Base-by-base conservation (phyloP, 2,113 vertebrate genomes). In the Serilophus lunatus region DNA sequence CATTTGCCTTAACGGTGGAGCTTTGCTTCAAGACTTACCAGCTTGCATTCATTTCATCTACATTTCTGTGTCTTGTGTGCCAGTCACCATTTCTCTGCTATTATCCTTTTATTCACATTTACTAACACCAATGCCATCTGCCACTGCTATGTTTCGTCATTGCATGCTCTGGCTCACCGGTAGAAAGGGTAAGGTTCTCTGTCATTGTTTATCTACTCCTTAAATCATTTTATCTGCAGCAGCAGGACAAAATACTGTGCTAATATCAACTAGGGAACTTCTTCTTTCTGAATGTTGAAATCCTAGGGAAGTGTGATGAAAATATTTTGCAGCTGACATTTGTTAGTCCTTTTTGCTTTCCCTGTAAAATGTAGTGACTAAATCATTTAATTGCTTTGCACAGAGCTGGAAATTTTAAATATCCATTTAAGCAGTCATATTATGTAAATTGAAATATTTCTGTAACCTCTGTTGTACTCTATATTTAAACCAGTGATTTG, bases 151-250 rank as follows among this genome's bases (percentile, higher is more conserved):
- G 98, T 99, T 99, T 98, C 98, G 98, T 98, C 99, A 99, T 99
- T 99, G 99, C 99, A 99, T 99, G 99, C 98, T 99, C 98, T 99
- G 99, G 99, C 98, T 99, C 98, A 98, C 99, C 98, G 98, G 98
- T 98, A 99, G 98, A 98, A 99, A 99, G 99, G 99, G 99, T 99
- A 99, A 99, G 99, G 98, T 97, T 93, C 96, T 98, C 75, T 95
- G 80, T 95, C 38, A 85, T 98, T 97, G 92, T 97, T n/a, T 96
- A 77, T 96, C 83, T 96, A 92, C 54, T 88, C 59, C 64, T 92
- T 86, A 65, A 80, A 95, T 95, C 31, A 22, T 88, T 91, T 82
- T 92, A 50, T 88, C 69, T 94, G 81, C 66, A 86, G 84, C 77
- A 80, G 12, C 23, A 84, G 51, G 50, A 72, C 42, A 90, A 82